Evolutionary conservation across 2,113 vertebrate genomes (phyloP), one percentile per base, ranked within the genome.

Genomic region (Eleginops maclovinus): DNA sequence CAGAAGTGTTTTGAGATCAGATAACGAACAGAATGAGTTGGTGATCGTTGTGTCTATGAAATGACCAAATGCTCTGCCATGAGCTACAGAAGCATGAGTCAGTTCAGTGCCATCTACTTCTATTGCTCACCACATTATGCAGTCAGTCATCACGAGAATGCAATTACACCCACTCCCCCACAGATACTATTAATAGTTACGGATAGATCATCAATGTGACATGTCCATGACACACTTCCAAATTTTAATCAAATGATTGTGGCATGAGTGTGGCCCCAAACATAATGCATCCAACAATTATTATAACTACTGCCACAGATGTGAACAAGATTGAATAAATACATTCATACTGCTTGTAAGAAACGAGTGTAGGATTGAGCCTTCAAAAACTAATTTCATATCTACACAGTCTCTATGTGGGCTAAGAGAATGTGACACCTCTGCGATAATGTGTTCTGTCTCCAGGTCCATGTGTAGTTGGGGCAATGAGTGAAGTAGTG

Each of bases 171-270:
- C 84, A 59, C 78, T 62, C 81, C 74, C 72, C 72, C 56, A 65
- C 81, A 67, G 68, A 72, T 71, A 31, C 75, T 87, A 85, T 86
- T 87, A 91, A 88, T 87, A 90, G 79, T 69, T 22, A 40, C 79
- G 50, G 65, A 86, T 87, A 89, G 72, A 90, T 90, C 90, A 85
- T 73, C 86, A 64, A 72, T 87, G 65, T 86, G 88, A 87, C 86
- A 74, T 62, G 82, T 22, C 24, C 26, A 4, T 66, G 79, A 90
- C 84, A 72, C 64, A n/a, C 22, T 73, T 72, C 78, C 79, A 84
- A 79, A 81, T 67, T 73, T 26, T 72, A 71, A 85, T 89, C 61
- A 72, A 71, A 72, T 46, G 36, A 53, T 40, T 46, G 36, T 73
- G 82, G 77, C 60, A 14, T 31, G 63, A 62, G 63, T 22, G n/a